Evolutionary conservation across 1,140 invertebrate genomes (phyloP), one percentile per base, ranked within the genome.

Genomic region (Apis cerana): DNA sequence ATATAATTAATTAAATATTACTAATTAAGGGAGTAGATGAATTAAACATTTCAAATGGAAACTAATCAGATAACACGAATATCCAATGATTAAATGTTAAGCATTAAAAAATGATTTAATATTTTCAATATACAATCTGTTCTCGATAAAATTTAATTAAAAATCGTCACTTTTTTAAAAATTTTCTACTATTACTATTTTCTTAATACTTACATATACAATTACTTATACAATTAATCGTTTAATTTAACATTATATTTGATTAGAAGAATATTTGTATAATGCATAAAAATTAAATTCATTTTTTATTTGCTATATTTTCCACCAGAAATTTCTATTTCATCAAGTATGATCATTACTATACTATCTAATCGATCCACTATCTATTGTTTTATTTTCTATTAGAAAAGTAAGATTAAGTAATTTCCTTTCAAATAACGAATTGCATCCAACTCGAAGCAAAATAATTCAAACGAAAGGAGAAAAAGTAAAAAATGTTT

Each of bases 1-100:
- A 71, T 27, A 54, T 33, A 56, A 54, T 71, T 27, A 71, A 71
- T 71, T 71, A 71, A 10, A 54, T 71, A 54, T 27, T 54, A 54
- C 52, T 71, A 54, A 71, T 71, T 54, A 54, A 71, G 50, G 21
- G 52, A 56, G 17, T 54, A 23, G 9, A 71, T 71, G 23, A 71
- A 71, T 71, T 19, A 56, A 71, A 54, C 19, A n/a, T 54, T 71
- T 71, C 23, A 54, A 54, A 54, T 54, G 23, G 17, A 7, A 71
- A 71, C 69, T 71, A 71, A 71, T 71, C 52, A 71, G 23, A 54
- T 43, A 11, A 23, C 19, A 13, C 10, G 19, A 21, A 54, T 21
- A 27, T 33, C 10, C 48, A 54, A 17, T 70, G 19, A 52, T 50
- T 43, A 43, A 67, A 67, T 12, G 43, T 67, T 67, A 67, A 67